Conservation (phyloP, 2,888 invertebrate genomes). For the Urechis unicinctus region DNA sequence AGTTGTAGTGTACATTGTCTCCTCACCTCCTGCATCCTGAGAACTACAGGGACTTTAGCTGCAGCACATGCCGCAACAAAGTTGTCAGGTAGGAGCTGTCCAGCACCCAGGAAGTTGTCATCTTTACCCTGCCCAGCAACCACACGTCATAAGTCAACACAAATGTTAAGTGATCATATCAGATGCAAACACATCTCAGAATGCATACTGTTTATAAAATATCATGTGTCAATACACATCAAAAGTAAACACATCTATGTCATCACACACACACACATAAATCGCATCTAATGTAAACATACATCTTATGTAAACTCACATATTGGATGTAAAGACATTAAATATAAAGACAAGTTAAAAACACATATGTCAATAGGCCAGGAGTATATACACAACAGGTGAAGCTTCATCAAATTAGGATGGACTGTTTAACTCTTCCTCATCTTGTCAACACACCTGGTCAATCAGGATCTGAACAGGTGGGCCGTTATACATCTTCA, state of each 20-base stretch:
- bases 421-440: no score
- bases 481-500: slow-evolving; percentile 75
- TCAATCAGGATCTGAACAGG: slow-evolving; percentile 79
- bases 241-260: no score
- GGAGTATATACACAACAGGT: no score
- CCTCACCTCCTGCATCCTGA: slow-evolving; percentile 45
- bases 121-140: slow-evolving; percentile 74
- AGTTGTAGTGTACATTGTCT: no score
- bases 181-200: no score
- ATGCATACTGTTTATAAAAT: background rate
- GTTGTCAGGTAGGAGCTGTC: slow-evolving; percentile 78
- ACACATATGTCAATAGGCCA: background rate
- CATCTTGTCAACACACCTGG: slow-evolving; percentile 71
- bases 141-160: no score
- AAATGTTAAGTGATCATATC: no score
- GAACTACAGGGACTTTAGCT: slow-evolving; percentile 57
- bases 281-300: no score
- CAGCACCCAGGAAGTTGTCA: slow-evolving; percentile 71
- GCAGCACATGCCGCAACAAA: slow-evolving; percentile 68
- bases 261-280: no score
- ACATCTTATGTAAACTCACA: no score
- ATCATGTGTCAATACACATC: background rate
- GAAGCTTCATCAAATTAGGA: no score
- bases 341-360: background rate
- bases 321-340: background rate